Percentiles rank a stretch among this genome's conserved stretches.
Evolutionary conservation across 2,888 invertebrate species (phyloP).

Genomic region (Archaeoteleia sp.): DNA sequence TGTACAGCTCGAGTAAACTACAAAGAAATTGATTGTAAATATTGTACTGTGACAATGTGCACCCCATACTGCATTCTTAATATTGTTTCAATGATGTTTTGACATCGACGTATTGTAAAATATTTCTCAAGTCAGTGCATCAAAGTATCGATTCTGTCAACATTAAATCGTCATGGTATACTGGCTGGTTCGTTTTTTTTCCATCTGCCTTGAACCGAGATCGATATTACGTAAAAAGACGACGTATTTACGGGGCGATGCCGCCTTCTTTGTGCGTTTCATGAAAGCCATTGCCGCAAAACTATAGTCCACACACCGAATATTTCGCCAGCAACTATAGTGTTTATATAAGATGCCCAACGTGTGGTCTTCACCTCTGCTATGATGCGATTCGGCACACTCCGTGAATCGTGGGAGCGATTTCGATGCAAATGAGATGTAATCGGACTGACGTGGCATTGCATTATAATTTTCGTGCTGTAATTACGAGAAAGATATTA

Average conservation of each 20-base stretch:
- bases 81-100: too few species aligned
- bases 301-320: conserved; percentile 3
- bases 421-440: conserved; percentile 34
- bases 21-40: too few species aligned
- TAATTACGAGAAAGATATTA: conserved; percentile 3
- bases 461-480: conserved; percentile 23
- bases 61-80: too few species aligned
- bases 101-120: too few species aligned
- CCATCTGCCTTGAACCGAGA: neutral
- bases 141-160: neutral
- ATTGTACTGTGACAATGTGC: too few species aligned
- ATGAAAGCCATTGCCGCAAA: neutral
- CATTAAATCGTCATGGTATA: too few species aligned
- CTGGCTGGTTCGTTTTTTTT: neutral
- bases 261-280: too few species aligned
- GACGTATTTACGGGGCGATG: too few species aligned
- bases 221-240: conserved; percentile 1
- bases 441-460: conserved; percentile 26
- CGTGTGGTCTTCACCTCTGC: conserved; percentile 21
- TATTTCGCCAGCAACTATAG: conserved; percentile 7
- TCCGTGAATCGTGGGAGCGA: conserved; percentile 20
- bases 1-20: too few species aligned
- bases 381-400: conserved; percentile 16
- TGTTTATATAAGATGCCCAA: conserved; percentile 22
- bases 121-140: too few species aligned